Percentiles rank a stretch among this genome's conserved stretches.
These are phyloP conservation scores for Phataginus tricuspis DNA, from an alignment of 2,797 vertebrate species.

Conservation along the genomic window DNA sequence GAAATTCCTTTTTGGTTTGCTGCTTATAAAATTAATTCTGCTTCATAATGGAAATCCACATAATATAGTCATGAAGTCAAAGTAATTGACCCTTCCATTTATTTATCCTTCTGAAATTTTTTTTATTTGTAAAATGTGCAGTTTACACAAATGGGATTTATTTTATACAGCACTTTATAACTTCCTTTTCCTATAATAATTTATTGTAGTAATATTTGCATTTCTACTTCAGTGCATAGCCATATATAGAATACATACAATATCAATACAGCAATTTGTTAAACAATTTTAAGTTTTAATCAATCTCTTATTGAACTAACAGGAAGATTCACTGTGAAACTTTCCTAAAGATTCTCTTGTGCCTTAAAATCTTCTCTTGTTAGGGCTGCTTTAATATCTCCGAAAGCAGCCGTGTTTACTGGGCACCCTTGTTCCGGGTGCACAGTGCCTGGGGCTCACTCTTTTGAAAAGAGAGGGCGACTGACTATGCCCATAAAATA, in stretches of 20 bases:
- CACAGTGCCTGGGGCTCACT: not conserved
- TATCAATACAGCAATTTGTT: not conserved
- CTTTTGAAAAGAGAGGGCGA: not conserved
- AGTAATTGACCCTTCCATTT: not conserved
- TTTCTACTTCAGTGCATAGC: not conserved
- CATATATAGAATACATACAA: not conserved
- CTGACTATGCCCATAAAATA: not conserved
- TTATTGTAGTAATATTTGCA: not conserved
- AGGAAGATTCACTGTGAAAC: not conserved
- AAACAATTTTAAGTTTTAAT: not conserved
- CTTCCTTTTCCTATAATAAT: not conserved
- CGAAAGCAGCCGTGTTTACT: not conserved
- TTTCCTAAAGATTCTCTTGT: not conserved
- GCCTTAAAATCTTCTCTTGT: not conserved
- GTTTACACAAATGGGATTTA: not conserved
- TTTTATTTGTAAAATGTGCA: too few species aligned
- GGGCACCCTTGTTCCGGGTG: not conserved
- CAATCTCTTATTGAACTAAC: not conserved
- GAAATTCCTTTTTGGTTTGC: not conserved
- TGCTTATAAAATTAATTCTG: slow-evolving; percentile 10
- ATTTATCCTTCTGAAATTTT: not conserved
- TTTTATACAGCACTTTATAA: not conserved
- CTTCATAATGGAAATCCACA: not conserved
- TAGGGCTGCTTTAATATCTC: not conserved
- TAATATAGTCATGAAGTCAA: not conserved